Evolutionary conservation across 2,888 invertebrate species (phyloP).

Genomic region (Chrysomela aeneicollis): DNA sequence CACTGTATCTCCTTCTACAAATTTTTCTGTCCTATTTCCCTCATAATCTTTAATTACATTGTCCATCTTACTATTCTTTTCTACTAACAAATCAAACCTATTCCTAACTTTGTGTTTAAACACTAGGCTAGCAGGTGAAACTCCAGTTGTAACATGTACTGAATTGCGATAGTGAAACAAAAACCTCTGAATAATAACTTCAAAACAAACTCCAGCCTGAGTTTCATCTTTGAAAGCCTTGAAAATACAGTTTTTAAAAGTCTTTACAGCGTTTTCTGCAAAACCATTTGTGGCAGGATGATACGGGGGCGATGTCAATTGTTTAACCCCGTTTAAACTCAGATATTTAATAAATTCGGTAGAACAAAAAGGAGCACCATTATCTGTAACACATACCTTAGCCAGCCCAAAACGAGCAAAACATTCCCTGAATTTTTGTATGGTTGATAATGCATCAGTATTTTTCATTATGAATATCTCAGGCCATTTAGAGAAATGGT

Average conservation of each 20-base stretch:
- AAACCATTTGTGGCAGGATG: constrained; percentile 35
- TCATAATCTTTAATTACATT: not conserved
- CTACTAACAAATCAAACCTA: constrained; percentile 22
- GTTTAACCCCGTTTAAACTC: constrained; percentile 38
- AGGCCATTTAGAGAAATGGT: constrained; percentile 58
- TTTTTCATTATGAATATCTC: constrained; percentile 49
- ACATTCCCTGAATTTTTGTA: too few relatives aligned
- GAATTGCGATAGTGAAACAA: constrained; percentile 34
- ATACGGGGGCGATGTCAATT: constrained; percentile 41
- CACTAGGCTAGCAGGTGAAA: constrained; percentile 24
- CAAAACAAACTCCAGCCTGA: constrained; percentile 14
- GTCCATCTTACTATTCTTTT: not conserved
- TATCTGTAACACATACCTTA: constrained; percentile 43
- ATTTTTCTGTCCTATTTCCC: constrained; percentile 3
- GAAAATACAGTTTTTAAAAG: too few relatives aligned
- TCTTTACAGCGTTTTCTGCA: constrained; percentile 35
- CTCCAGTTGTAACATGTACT: constrained; percentile 26
- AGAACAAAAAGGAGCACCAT: constrained; percentile 44
- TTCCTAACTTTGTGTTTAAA: constrained; percentile 25
- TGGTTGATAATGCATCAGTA: constrained; percentile 8
- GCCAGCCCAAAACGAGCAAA: constrained; percentile 45
- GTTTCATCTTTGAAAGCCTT: constrained; percentile 21
- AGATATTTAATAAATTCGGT: constrained; percentile 42
- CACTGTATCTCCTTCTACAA: constrained; percentile 20
- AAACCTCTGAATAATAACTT: constrained; percentile 22